These are phyloP conservation scores for Reinhardtius hippoglossoides DNA, from an alignment of 2,113 vertebrate genomes.

Conservation along the genomic window DNA sequence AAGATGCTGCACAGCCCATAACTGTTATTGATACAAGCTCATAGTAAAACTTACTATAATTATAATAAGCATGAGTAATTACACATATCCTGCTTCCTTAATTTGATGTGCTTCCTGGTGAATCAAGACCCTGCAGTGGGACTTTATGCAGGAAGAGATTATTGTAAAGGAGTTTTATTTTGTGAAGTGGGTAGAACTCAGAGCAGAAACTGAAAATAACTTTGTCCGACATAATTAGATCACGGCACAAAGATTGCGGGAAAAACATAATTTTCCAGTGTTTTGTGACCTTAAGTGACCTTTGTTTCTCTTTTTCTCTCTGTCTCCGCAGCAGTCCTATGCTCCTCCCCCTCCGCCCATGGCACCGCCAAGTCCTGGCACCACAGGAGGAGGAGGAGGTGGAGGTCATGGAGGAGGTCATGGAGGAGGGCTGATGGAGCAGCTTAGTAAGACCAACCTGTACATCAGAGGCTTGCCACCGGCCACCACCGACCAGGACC, in stretches of 20 bases:
- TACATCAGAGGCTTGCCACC: constrained; percentile 98
- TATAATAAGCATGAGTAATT: constrained; percentile 27
- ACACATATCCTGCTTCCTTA: constrained; percentile 52
- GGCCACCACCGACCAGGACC: constrained; percentile 86
- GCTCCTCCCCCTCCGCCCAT: constrained; percentile 95
- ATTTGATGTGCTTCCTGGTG: constrained; percentile 53
- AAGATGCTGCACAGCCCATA: not conserved
- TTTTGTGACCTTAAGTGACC: constrained; percentile 12
- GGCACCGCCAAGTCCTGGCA: constrained; percentile 98
- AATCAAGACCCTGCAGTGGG: constrained; percentile 38
- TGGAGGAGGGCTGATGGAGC: constrained; percentile 87
- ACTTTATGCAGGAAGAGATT: constrained; percentile 39
- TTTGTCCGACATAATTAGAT: not conserved
- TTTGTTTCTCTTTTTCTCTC: constrained; percentile 10
- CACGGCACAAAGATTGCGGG: not conserved
- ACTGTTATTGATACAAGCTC: constrained; percentile 7
- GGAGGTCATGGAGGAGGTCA: constrained; percentile 80
- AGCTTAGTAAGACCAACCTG: constrained; percentile 99
- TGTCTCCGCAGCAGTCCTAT: constrained; percentile 91
- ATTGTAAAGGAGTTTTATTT: constrained; percentile 5
- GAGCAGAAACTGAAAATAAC: not conserved
- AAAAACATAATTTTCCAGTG: not conserved
- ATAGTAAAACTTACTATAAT: constrained; percentile 35
- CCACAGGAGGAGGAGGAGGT: constrained; percentile 87
- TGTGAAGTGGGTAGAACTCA: not conserved